phyloP scores from a whole-genome alignment of 2,888 invertebrate species.

The Cheilosia grossa region DNA sequence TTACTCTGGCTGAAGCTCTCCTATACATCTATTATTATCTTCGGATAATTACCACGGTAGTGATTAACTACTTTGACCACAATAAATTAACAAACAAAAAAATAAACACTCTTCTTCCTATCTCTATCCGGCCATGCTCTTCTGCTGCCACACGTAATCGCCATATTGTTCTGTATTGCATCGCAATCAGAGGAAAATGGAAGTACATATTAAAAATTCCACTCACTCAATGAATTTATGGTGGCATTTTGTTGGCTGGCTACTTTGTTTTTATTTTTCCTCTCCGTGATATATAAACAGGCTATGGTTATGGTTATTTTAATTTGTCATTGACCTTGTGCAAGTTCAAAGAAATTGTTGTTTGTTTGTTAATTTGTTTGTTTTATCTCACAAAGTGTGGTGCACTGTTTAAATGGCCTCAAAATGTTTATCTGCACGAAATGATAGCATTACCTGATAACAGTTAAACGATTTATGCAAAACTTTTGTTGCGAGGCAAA shows the following conservation, averaged over 20 bases:
- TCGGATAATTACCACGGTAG: conserved; percentile 13
- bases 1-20: not conserved
- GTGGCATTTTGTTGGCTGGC: conserved; percentile 10
- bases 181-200: not conserved
- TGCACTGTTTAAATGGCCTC: conserved; percentile 11
- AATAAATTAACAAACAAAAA: not conserved
- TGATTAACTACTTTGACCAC: conserved; percentile 31
- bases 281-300: conserved; percentile 43
- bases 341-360: conserved; percentile 58
- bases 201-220: conserved; percentile 39
- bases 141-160: not conserved
- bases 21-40: not conserved
- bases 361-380: conserved; percentile 2
- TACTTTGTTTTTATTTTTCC: conserved; percentile 14
- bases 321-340: conserved; percentile 64
- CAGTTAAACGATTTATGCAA: not conserved
- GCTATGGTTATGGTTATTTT: conserved; percentile 49
- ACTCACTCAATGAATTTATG: conserved; percentile 35
- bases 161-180: not conserved
- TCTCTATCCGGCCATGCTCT: not conserved
- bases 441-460: not conserved
- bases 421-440: no score
- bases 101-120: not conserved
- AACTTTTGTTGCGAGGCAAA: not conserved
- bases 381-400: conserved; percentile 9